Evolutionary conservation across 2,888 invertebrate species (phyloP).

Genomic region (Cosmia trapezina): DNA sequence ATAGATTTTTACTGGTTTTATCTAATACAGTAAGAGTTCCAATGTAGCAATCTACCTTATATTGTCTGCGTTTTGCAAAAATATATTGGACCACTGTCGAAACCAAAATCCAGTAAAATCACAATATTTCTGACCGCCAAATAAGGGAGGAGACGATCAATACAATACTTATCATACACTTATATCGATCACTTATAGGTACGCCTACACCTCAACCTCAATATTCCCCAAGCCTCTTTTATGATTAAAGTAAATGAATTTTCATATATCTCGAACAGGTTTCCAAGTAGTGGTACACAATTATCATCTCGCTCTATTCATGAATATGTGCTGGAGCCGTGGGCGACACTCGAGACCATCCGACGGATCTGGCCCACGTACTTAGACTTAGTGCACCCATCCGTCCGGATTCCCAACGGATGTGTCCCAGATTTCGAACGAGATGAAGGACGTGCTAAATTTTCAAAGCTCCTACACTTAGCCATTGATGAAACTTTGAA

Average conservation of each 20-base stretch:
- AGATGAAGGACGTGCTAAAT: slow-evolving; percentile 52
- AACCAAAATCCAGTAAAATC: not conserved
- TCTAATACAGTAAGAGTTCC: not conserved
- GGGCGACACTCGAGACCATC: slow-evolving; percentile 58
- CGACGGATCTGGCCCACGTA: slow-evolving; percentile 62
- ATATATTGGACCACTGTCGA: not conserved
- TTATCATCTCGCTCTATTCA: slow-evolving; percentile 54
- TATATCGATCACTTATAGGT: slow-evolving; percentile 28
- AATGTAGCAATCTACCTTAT: slow-evolving; percentile 1
- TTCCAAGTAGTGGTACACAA: slow-evolving; percentile 47
- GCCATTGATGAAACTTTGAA: slow-evolving; percentile 40
- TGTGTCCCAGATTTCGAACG: slow-evolving; percentile 57
- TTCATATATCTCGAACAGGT: slow-evolving; percentile 47
- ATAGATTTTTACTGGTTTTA: slow-evolving; percentile 13
- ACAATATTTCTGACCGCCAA: slow-evolving; percentile 8
- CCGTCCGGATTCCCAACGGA: slow-evolving; percentile 56
- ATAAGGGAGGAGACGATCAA: slow-evolving; percentile 23
- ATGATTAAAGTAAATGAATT: slow-evolving; percentile 45
- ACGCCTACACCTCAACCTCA: slow-evolving; percentile 31
- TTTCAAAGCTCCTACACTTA: slow-evolving; percentile 40
- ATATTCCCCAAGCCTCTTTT: slow-evolving; percentile 29
- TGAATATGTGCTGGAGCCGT: slow-evolving; percentile 46
- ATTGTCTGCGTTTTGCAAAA: not conserved
- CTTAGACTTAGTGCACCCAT: slow-evolving; percentile 59
- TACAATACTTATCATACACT: slow-evolving; percentile 24